A percentile compares a stretch with the other conserved stretches of the same genome.
Evolutionary conservation across 1,140 invertebrate species (phyloP).

Genomic region (Drosophila sproati): DNA sequence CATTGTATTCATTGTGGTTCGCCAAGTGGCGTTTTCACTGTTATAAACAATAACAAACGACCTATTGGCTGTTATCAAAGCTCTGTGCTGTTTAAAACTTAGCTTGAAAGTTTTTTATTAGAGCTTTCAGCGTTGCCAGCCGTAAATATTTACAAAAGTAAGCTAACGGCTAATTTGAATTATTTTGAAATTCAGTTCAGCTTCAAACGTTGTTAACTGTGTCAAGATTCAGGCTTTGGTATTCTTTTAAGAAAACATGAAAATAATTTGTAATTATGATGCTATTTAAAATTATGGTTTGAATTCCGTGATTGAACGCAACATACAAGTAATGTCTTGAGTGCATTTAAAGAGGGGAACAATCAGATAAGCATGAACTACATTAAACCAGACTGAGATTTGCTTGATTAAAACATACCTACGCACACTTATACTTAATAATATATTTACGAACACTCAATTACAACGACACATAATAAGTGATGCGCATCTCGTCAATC

Average conservation of each 20-base stretch:
- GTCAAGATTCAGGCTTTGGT: background rate
- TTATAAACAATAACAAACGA: slow-evolving; percentile 40
- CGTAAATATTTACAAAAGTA: background rate
- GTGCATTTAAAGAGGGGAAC: background rate
- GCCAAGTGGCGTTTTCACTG: background rate
- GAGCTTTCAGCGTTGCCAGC: slow-evolving; percentile 29
- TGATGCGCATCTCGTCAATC: slow-evolving; percentile 12
- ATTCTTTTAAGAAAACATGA: slow-evolving; percentile 1
- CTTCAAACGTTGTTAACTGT: slow-evolving; percentile 1
- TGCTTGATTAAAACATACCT: background rate
- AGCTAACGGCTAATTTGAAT: slow-evolving; percentile 23
- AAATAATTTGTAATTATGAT: background rate
- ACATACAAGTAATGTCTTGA: background rate
- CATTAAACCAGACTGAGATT: background rate
- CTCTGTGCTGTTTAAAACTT: slow-evolving; percentile 14
- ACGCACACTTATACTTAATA: background rate
- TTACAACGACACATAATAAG: background rate
- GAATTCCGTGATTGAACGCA: background rate
- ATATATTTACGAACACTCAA: background rate
- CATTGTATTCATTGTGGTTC: background rate
- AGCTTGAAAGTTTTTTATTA: slow-evolving; percentile 8
- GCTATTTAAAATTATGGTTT: background rate
- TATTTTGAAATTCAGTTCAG: background rate
- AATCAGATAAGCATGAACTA: background rate
- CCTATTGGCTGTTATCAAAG: slow-evolving; percentile 19